Evolutionary conservation across 2,113 vertebrate species (phyloP), one percentile per base, ranked within the genome.

Genomic region (Pseudopodoces humilis): DNA sequence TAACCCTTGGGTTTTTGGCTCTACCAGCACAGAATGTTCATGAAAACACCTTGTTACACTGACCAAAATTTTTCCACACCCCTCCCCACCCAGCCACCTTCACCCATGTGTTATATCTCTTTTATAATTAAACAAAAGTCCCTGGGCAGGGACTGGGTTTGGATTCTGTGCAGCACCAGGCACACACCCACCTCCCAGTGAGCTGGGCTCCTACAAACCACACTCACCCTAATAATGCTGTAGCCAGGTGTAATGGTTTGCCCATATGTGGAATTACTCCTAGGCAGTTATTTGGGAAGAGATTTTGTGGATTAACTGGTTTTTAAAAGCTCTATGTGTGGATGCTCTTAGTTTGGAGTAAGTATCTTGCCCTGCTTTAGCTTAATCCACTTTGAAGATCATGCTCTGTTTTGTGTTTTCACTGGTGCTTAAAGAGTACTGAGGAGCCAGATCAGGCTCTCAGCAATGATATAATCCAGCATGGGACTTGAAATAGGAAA

Each of bases 371-470:
- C 81, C 81, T 58, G 77, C 92, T 95, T 96, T 91, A 94, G 89
- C 77, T 79, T 97, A 95, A 96, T 97, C 96, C 95, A 92, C 96
- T 97, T 94, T 85, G 86, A 82, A 95, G 93, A 86, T 94, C 89
- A 92, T 31, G 89, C 69, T 88, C 72, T 76, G 72, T 23, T 72
- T 85, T 65, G 86, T 79, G 83, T 92, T 95, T 95, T 95, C 93
- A 69, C 86, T 92, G 78, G 58, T 92, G 86, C 89, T 94, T 94
- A 87, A 87, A 84, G 72, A 62, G 76, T 22, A 35, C 64, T 6
- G 68, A 93, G 86, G 83, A 86, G 94, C 33, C 81, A 71, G 86
- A 72, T 86, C 44, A 64, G 75, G 80, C 92, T 97, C 86, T 74
- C 10, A 7, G 37, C 67, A 74, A 37, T 65, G 53, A 30, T 8